Base-by-base conservation (phyloP, 2,888 invertebrate genomes). In the Lamellibrachia columna region DNA sequence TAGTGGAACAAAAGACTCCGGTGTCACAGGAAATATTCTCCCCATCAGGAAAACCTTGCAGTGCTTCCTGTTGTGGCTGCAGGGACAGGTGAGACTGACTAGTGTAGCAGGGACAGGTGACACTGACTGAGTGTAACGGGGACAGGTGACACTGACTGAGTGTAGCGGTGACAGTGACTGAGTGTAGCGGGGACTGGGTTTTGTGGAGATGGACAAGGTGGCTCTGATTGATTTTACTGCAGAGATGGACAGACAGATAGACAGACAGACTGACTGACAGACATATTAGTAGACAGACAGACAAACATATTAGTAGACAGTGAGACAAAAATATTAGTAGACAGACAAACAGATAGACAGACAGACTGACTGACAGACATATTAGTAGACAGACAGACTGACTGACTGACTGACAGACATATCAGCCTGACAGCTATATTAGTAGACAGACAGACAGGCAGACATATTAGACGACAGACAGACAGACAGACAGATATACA, bases 321-420 rank as follows among this genome's bases (percentile, higher is more conserved):
- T 15, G 28, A 92, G 92, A 92, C 92, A 93, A 91, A 53, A 91
- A 93, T 60, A 93, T 58, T 92, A 53, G 92, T 90, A 93, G 92
- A 93, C 53, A 92, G 92, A 93, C 40, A 40, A 40, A 40, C 40
- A 40, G 40, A 40, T 40, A 40, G 40, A 40, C 40, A 40, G 40
- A 40, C 40, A 40, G 40, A 40, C 40, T 40, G 40, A 40, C 40
- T 40, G 40, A 40, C 40, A 40, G 40, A 40, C 92, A 92, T 90
- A 93, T 58, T 93, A 92, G 93, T 90, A 93, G 93, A 93, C 60
- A 93, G 93, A 93, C 90, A 93, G 93, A 93, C 90, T 92, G 28
- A 28, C 90, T 92, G 93, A 93, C 91, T 93, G 93, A 93, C 92
- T 93, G 92, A 93, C 91, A 93, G 92, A 93, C 92, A 28, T 28